phyloP scores from a whole-genome alignment of 1,140 invertebrate genomes.

The Calycopis cecrops region DNA sequence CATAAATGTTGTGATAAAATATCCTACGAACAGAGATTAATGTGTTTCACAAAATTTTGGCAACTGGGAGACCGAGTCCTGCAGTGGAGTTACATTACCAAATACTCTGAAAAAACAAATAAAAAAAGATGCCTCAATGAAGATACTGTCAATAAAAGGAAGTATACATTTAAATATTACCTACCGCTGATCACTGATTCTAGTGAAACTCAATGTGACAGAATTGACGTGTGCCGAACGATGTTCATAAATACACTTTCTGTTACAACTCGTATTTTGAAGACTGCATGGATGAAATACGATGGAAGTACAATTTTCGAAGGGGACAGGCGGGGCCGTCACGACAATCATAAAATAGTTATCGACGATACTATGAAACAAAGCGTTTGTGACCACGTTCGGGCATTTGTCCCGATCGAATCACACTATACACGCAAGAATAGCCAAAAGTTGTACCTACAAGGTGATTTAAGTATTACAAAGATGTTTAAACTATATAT shows the following conservation, averaged over 20 bases:
- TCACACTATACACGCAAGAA: constrained; percentile 7
- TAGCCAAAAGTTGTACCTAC: constrained; percentile 6
- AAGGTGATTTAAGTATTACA: constrained; percentile 4
- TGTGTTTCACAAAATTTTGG: constrained; percentile 25
- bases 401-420: constrained; percentile 5
- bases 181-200: constrained; percentile 11
- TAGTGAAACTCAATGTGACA: constrained; percentile 14
- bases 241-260: constrained; percentile 28
- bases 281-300: constrained; percentile 26
- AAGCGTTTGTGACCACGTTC: constrained; percentile 11
- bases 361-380: constrained; percentile 20
- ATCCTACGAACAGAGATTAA: not conserved
- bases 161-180: constrained; percentile 22
- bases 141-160: constrained; percentile 16
- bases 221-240: constrained; percentile 23
- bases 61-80: constrained; percentile 13
- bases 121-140: constrained; percentile 14
- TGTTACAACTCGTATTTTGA: constrained; percentile 17
- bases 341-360: constrained; percentile 22
- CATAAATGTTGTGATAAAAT: constrained; percentile 15
- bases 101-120: constrained; percentile 19
- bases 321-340: constrained; percentile 20
- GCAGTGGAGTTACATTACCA: constrained; percentile 21
- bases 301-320: constrained; percentile 18
- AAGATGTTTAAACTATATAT: not conserved